These are phyloP conservation scores for Drosophila nr. perissopoda DNA, from an alignment of 2,888 invertebrate genomes.

Conservation along the genomic window DNA sequence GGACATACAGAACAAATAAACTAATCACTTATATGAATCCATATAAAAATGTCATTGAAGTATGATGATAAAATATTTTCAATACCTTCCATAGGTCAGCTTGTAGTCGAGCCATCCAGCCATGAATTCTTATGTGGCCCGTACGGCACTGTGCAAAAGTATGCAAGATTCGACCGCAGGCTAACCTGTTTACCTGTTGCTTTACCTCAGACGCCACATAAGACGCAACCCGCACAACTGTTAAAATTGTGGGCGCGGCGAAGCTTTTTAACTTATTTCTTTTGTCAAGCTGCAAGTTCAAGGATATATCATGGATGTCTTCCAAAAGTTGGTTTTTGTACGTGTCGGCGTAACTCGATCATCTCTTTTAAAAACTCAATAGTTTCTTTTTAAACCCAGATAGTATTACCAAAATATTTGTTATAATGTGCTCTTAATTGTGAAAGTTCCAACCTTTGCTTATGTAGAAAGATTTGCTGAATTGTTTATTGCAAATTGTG, in stretches of 20 bases:
- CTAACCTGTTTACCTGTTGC: constrained; percentile 72
- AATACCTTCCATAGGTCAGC: constrained; percentile 8
- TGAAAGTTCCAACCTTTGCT: constrained; percentile 71
- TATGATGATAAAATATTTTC: neutral
- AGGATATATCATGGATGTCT: constrained; percentile 65
- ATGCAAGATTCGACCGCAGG: constrained; percentile 38
- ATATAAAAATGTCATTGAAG: neutral
- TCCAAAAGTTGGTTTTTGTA: constrained; percentile 38
- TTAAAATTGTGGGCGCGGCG: constrained; percentile 42
- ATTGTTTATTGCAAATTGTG: neutral
- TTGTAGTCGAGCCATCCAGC: constrained; percentile 19
- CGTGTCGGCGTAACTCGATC: constrained; percentile 81
- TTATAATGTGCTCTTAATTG: constrained; percentile 32
- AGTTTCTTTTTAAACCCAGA: constrained; percentile 42
- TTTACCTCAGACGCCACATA: constrained; percentile 40
- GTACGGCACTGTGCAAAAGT: constrained; percentile 34
- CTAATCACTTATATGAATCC: neutral
- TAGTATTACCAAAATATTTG: constrained; percentile 62
- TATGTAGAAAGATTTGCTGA: constrained; percentile 51
- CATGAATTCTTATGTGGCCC: constrained; percentile 13
- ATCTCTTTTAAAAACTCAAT: constrained; percentile 66
- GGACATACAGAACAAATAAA: neutral
- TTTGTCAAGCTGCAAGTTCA: constrained; percentile 77
- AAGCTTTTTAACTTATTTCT: constrained; percentile 53
- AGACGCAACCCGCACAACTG: constrained; percentile 67